These are phyloP conservation scores for Microcebus tavaratra DNA, from an alignment of 2,113 vertebrate species.

Conservation along the genomic window DNA sequence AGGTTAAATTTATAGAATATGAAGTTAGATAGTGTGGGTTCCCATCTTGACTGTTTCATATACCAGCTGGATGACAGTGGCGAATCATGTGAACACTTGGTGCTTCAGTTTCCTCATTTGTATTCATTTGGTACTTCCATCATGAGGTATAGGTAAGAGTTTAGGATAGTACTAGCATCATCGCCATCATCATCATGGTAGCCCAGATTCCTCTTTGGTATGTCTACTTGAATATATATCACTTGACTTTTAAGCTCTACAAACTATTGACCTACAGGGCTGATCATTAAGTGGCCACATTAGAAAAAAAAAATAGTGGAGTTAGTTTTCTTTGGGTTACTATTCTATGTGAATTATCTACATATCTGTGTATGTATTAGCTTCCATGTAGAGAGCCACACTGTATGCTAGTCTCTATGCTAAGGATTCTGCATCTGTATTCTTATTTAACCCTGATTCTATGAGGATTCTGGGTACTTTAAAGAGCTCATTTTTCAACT, in stretches of 20 bases:
- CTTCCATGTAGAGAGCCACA: background rate
- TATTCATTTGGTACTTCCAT: background rate
- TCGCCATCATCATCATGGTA: background rate
- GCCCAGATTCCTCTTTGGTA: background rate
- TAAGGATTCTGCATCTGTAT: background rate
- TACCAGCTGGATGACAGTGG: too few relatives aligned
- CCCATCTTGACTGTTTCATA: accelerated
- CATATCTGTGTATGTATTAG: background rate
- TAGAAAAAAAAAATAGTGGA: background rate
- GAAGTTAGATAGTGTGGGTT: background rate
- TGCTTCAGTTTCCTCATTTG: background rate
- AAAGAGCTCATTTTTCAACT: background rate
- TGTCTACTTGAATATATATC: background rate
- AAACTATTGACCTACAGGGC: background rate
- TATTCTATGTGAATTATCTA: background rate
- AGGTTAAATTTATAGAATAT: background rate
- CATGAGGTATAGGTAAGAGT: background rate
- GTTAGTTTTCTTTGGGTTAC: background rate
- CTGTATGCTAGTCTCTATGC: background rate
- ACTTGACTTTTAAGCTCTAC: background rate
- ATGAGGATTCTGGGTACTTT: background rate
- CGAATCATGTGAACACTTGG: background rate
- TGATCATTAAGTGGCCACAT: background rate
- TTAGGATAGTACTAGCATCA: background rate
- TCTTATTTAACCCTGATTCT: background rate